Evolutionary conservation across 2,888 invertebrate genomes (phyloP), one percentile per base, ranked within the genome.

Genomic region (Caenorhabditis japonica): DNA sequence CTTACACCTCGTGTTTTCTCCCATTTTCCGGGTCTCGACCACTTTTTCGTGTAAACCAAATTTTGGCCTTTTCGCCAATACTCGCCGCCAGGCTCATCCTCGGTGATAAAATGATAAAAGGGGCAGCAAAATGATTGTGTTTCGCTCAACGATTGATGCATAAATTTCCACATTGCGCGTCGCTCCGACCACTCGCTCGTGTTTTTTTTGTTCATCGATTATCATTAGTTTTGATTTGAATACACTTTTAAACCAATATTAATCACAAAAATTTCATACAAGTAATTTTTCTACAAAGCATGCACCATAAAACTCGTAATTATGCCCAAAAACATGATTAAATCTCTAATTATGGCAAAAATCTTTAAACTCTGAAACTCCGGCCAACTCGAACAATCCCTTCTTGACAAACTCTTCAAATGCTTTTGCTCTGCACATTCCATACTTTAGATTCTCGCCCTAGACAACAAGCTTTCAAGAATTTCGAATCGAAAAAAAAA

Each of bases 391-490:
- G 43, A 70, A 61, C n/a, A 70, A 10, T 44, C 61, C 56, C 1
- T 55, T 30, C 19, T 64, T 72, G 23, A 36, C 49, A 34, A 72
- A 72, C 12, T 59, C 38, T 25, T 72, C 72, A 33, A 72, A 72
- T 23, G 62, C 72, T 19, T 53, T 47, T 34, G 58, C 72, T 21
- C 25, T 44, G 47, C 72, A 72, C 72, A 72, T 72, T 53, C 72
- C 72, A 19, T 64, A 72, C 36, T 72, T 72, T 15, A 64, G 43
- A 33, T 71, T 41, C 5, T 58, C 58, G 3, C 33, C 53, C 69
- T 68, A 15, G 12, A 21, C 21, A 62, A 21, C 10, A 21, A 7
- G 34, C 25, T n/a, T 12, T 10, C 4, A 23, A 43, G n/a, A 10
- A 10, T 10, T 25, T 25, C n/a, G 2, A 13, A n/a, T 46, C 10